phyloP scores from a whole-genome alignment of 2,888 invertebrate species.

The Hydriomena furcata region DNA sequence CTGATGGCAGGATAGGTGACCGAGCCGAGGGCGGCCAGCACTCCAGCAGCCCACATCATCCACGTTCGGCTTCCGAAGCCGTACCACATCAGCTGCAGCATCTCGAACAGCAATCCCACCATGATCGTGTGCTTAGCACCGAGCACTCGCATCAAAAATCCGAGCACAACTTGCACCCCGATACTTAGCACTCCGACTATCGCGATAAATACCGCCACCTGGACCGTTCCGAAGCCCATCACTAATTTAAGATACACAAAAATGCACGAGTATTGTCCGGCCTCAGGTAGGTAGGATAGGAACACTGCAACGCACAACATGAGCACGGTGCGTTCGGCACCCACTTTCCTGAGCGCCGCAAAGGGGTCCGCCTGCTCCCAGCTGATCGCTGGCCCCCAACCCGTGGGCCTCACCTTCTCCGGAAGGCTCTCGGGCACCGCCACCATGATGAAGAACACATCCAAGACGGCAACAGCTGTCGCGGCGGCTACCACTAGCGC shows the following conservation, averaged over 20 bases:
- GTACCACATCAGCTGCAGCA: conserved; percentile 98
- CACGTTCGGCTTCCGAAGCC: conserved; percentile 98
- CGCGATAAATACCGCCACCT: conserved; percentile 99
- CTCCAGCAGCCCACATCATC: conserved; percentile 99
- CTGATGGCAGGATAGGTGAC: conserved; percentile 99
- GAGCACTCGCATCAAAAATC: conserved; percentile 91
- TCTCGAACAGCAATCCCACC: conserved; percentile 97
- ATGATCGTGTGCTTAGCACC: conserved; percentile 99
- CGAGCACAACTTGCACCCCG: conserved; percentile 94
- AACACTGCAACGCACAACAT: conserved; percentile 99
- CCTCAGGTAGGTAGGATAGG: conserved; percentile 98
- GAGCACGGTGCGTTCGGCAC: conserved; percentile 97
- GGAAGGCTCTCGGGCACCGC: conserved; percentile 99
- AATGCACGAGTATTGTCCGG: conserved; percentile 99
- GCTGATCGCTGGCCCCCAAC: conserved; percentile 94
- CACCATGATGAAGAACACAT: conserved; percentile 98
- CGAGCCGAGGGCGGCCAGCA: conserved; percentile 97
- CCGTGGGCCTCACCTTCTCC: conserved; percentile 91
- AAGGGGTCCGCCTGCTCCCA: conserved; percentile 99
- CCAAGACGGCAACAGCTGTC: conserved; percentile 96
- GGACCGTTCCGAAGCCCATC: conserved; percentile 97
- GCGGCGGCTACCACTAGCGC: conserved; percentile 96
- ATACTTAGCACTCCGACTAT: conserved; percentile 98
- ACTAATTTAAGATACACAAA: conserved; percentile 99
- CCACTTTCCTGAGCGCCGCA: conserved; percentile 94